Evolutionary conservation across 2,113 vertebrate genomes (phyloP).

Genomic region (Ciconia stormi): DNA sequence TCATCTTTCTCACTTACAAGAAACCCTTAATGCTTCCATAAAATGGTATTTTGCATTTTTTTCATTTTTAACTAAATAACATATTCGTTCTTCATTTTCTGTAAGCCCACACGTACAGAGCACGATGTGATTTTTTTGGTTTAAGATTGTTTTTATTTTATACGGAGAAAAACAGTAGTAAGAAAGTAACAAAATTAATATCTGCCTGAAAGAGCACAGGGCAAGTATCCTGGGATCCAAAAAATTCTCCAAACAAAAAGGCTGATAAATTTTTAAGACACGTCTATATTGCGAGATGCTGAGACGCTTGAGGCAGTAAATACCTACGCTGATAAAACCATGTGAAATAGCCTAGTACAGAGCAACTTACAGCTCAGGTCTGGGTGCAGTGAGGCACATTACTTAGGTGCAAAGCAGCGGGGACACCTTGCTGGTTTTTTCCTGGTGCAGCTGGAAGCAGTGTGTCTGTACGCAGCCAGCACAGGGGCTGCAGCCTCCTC

Average conservation of each 20-base stretch:
- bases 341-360: background rate
- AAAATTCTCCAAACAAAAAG: background rate
- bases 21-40: background rate
- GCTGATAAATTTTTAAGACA: background rate
- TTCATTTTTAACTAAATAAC: background rate
- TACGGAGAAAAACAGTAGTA: background rate
- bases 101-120: background rate
- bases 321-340: background rate
- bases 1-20: background rate
- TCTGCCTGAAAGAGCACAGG: background rate
- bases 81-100: background rate
- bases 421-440: background rate
- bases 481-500: background rate
- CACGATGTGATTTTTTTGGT: background rate
- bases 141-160: slow-evolving; percentile 48
- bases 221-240: background rate
- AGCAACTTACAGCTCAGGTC: background rate
- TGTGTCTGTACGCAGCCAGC: background rate
- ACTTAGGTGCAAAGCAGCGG: background rate
- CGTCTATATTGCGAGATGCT: background rate
- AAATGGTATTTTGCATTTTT: background rate
- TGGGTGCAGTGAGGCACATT: background rate
- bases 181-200: slow-evolving; percentile 48
- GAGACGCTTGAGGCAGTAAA: background rate
- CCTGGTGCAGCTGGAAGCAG: background rate